Evolutionary conservation across 2,113 vertebrate genomes (phyloP).

Genomic region (Mystacornis crossleyi): DNA sequence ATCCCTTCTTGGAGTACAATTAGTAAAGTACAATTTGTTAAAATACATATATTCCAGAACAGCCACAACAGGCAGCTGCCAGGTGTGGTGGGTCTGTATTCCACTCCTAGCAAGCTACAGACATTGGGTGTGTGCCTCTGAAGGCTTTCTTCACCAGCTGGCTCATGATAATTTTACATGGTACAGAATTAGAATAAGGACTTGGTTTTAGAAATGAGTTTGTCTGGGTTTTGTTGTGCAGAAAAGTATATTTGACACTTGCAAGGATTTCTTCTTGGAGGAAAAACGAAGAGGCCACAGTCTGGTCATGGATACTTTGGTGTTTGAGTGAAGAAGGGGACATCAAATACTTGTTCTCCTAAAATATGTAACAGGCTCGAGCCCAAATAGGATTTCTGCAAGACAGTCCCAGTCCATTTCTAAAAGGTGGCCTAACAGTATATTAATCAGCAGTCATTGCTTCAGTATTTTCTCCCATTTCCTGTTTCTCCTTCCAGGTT

Average conservation of each 20-base stretch:
- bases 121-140: neutral
- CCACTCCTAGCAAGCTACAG: neutral
- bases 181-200: neutral
- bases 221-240: neutral
- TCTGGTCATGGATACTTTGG: neutral
- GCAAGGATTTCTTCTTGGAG: neutral
- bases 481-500: neutral
- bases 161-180: neutral
- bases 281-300: neutral
- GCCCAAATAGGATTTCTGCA: neutral
- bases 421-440: neutral
- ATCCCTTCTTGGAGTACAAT: neutral
- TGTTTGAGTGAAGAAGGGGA: neutral
- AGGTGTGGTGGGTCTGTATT: neutral
- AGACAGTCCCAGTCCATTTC: neutral
- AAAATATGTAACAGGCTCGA: neutral
- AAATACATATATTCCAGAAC: neutral
- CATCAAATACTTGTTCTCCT: neutral
- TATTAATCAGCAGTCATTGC: neutral
- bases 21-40: neutral
- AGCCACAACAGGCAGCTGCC: neutral
- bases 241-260: neutral
- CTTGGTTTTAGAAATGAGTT: neutral
- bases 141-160: neutral
- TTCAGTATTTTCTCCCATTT: neutral